These are phyloP conservation scores for Condylura cristata DNA, from an alignment of 2,113 vertebrate genomes.

Conservation along the genomic window DNA sequence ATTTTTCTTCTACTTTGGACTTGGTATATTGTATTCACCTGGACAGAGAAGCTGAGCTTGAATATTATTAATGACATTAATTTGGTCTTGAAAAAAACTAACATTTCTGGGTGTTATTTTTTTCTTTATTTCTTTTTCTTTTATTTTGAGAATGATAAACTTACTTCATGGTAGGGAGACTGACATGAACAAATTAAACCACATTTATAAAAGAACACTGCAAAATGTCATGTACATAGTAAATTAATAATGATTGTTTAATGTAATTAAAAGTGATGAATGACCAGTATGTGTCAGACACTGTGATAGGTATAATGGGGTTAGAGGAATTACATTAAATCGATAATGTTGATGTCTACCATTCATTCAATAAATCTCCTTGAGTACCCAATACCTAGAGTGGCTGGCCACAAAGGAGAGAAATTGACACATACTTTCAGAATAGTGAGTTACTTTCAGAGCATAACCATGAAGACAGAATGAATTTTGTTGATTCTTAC, in stretches of 20 bases:
- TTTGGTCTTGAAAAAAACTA: slow-evolving; percentile 2
- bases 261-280: not conserved
- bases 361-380: not conserved
- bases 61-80: not conserved
- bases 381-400: not conserved
- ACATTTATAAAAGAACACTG: not conserved
- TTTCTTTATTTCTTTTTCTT: slow-evolving; percentile 27
- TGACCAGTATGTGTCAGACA: not conserved
- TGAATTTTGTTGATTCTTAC: too few relatives aligned
- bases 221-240: not conserved
- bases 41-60: not conserved
- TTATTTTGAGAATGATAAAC: slow-evolving; percentile 6
- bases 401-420: too few relatives aligned
- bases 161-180: not conserved
- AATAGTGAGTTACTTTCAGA: too few relatives aligned
- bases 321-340: not conserved
- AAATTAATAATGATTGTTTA: not conserved
- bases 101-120: not conserved
- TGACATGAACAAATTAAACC: not conserved
- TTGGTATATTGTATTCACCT: not conserved
- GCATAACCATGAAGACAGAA: too few relatives aligned
- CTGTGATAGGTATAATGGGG: not conserved
- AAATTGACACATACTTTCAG: too few relatives aligned
- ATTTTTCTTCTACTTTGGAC: not conserved
- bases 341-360: not conserved